Conservation (phyloP, 2,113 vertebrate species). For the Scolopax mira region DNA sequence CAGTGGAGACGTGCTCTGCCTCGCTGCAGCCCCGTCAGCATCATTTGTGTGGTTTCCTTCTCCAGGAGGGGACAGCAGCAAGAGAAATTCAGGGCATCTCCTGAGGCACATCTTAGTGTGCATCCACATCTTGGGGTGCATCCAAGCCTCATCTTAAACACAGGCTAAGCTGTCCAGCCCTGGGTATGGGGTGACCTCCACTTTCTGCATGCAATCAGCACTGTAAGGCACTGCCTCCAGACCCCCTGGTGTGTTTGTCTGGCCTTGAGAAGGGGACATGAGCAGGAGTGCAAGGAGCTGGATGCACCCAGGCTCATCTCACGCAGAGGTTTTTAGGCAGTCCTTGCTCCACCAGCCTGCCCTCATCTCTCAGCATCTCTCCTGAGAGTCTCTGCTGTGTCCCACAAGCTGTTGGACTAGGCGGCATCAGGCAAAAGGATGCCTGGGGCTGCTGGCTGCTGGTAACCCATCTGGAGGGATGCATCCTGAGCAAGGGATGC, state of each 20-base stretch:
- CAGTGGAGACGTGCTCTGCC: not conserved
- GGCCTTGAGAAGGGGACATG: not conserved
- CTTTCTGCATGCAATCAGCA: not conserved
- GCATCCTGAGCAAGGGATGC: fast-evolving
- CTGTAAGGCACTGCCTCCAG: not conserved
- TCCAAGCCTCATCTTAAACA: not conserved
- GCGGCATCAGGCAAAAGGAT: not conserved
- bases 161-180: not conserved
- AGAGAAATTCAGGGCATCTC: not conserved
- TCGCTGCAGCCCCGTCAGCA: not conserved
- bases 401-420: not conserved
- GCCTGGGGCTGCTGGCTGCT: not conserved
- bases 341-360: not conserved
- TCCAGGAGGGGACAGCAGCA: not conserved
- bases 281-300: not conserved
- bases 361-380: not conserved
- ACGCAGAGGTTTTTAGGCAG: not conserved
- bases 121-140: not conserved
- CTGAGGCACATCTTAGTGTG: fast-evolving
- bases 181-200: no score
- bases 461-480: not conserved
- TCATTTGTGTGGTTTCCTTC: not conserved
- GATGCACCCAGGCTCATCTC: not conserved
- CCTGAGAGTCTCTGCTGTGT: not conserved
- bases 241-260: not conserved